phyloP scores from a whole-genome alignment of 2,797 vertebrate species.

The Alectoris magna region DNA sequence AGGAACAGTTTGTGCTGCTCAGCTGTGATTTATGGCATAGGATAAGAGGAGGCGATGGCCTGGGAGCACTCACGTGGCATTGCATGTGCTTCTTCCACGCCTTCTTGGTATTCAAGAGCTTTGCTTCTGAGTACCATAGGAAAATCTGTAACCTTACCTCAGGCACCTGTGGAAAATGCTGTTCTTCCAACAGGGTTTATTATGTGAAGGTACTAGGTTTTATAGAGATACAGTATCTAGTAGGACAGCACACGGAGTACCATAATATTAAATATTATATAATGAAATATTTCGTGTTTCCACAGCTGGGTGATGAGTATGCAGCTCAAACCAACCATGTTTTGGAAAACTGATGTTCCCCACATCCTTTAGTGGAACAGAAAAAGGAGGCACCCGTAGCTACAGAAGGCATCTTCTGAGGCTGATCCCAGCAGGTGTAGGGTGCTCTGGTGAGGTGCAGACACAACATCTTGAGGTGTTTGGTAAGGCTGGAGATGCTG shows the following conservation, averaged over 20 bases:
- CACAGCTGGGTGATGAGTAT: background rate
- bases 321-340: background rate
- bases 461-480: background rate
- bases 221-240: accelerated
- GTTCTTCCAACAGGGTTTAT: background rate
- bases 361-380: accelerated
- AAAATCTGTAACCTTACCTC: background rate
- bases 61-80: background rate
- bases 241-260: background rate
- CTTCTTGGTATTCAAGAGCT: background rate
- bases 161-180: background rate
- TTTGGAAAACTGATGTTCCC: background rate
- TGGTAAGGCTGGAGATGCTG: background rate
- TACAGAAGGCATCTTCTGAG: background rate
- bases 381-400: accelerated
- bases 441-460: background rate
- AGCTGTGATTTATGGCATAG: conserved; percentile 22
- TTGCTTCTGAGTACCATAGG: background rate
- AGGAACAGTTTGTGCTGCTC: conserved; percentile 68
- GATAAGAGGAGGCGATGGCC: background rate
- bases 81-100: background rate
- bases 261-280: accelerated
- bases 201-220: background rate
- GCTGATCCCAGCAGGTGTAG: background rate
- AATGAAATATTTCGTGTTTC: too few species aligned